Base-by-base conservation (phyloP, 2,113 vertebrate species). In the Chamaea fasciata region DNA sequence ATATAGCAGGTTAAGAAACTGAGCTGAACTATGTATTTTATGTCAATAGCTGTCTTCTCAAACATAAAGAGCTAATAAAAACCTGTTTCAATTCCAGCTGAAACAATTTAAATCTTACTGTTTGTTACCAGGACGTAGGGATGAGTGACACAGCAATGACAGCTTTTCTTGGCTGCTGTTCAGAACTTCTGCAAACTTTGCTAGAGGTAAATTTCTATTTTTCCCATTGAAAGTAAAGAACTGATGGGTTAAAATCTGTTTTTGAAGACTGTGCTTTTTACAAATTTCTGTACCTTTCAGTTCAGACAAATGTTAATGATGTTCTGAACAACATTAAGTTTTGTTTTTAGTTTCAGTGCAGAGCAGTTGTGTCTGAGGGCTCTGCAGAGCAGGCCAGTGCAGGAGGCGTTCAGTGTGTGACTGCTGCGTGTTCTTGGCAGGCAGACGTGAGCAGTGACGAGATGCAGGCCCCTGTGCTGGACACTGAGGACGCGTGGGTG, bases 111-210 rank as follows among this genome's bases (percentile, higher is more conserved):
- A 91, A 35, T 88, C n/a, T 3, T 42, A 13, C 67, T 94, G 30
- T 93, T 73, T 88, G 46, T 93, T 93, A 89, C 87, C 88, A 99
- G 99, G 99, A 99, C 1, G 98, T 99, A 3, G 99, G 99, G 20
- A 99, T 99, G 99, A 98, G 99, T 27, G 99, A 99, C 92, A 97
- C 95, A 10, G 98, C 99, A 8, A 42, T 98, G 98, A 99, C 98
- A 2, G 98, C 97, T 31, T 99, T 99, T 97, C 98, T 99, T 57
- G 98, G 98, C 87, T 99, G 98, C 95, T 99, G 99, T 69, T 98
- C 98, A 57, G 98, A 98, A 96, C 98, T 99, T 94, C 98, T 99
- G 90, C 99, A 99, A 96, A 98, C 98, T 18, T 95, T 99, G 85
- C 98, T 99, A 97, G 99, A 99, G 99, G 99, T 99, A 98, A 98